Base-by-base conservation (phyloP, 2,113 vertebrate species). In the Corythornis vintsioides region DNA sequence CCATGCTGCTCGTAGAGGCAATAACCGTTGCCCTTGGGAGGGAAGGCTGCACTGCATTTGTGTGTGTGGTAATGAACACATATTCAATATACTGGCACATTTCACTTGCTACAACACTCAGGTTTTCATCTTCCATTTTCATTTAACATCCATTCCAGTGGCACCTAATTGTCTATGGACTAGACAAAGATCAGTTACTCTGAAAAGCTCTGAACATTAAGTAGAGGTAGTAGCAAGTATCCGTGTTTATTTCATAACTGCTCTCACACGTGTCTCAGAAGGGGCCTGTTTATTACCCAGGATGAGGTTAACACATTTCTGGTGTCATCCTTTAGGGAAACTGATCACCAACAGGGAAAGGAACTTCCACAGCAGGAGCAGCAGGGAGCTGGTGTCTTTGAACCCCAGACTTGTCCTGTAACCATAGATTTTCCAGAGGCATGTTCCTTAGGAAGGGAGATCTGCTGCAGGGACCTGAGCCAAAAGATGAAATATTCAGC, bases 1-100 rank as follows among this genome's bases (percentile, higher is more conserved):
- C 83, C 38, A 72, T 64, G 60, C 61, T 95, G 89, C 67, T 94
- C 96, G 75, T 76, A 86, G 88, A 96, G 84, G 67, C 86, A 92
- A 92, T 91, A 92, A 89, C 56, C 63, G 22, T 67, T 93, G 77
- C 83, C 83, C 88, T 48, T 50, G 90, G 84, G 91, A 94, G 53
- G 45, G 31, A 92, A 95, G 72, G 56, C 20, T 63, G 61, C 35
- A 31, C 76, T 73, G 28, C 50, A 59, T 63, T 90, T 85, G 24
- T 83, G 50, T 75, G 40, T 73, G 66, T 86, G 74, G 88, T 92
- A 87, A 96, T 83, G 79, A 94, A 93, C 65, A 81, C 33, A 35
- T 38, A 89, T 90, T 94, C 90, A 91, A 96, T 87, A 88, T 40
- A 83, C 57, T 87, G 47, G n/a, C 53, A 63, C 1, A 3, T 70